These are phyloP conservation scores for Anniella stebbinsi DNA, from an alignment of 2,797 vertebrate genomes.

Conservation along the genomic window DNA sequence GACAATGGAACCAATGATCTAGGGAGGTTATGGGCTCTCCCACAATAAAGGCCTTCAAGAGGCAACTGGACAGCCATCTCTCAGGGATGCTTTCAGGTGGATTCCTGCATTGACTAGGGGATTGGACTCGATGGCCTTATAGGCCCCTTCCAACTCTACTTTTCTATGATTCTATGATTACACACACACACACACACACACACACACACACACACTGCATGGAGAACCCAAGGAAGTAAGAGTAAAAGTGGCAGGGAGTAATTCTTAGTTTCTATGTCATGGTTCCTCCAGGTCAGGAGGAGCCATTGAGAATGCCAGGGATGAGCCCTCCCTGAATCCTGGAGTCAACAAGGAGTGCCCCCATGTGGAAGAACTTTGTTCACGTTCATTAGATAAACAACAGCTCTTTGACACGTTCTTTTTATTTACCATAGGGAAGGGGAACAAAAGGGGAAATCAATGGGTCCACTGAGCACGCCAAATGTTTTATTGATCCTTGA, in stretches of 20 bases:
- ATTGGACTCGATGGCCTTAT: no score
- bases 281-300: background rate
- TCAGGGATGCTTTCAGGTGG: no score
- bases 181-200: no score
- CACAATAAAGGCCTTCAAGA: no score
- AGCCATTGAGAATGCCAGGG: background rate
- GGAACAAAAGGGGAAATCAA: conserved; percentile 27
- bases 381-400: background rate
- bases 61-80: no score
- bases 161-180: no score
- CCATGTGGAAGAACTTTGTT: background rate
- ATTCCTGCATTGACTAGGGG: no score
- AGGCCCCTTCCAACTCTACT: no score
- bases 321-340: background rate
- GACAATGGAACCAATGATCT: no score
- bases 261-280: background rate
- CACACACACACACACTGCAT: background rate
- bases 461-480: conserved; percentile 45
- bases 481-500: conserved; percentile 38
- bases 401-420: conserved; percentile 27
- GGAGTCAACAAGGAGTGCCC: background rate
- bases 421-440: conserved; percentile 63
- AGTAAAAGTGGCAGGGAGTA: no score
- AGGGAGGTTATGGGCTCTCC: no score
- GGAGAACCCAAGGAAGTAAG: background rate